Percentiles rank a stretch among this genome's conserved stretches.
These are phyloP conservation scores for Ostrea edulis DNA, from an alignment of 1,140 invertebrate species.

Conservation along the genomic window DNA sequence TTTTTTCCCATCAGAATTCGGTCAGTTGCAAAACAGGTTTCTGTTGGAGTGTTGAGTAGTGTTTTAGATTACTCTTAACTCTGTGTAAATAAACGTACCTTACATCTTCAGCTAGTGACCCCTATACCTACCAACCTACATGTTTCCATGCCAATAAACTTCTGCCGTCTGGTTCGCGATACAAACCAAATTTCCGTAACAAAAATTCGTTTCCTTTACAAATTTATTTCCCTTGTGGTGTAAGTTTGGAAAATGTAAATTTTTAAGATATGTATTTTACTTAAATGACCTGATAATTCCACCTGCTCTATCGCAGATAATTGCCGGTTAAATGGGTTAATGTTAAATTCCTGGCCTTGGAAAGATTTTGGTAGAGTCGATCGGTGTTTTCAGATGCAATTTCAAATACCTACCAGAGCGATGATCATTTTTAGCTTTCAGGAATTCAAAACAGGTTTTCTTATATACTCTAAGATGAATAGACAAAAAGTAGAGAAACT, in stretches of 20 bases:
- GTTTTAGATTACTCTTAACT: conserved; percentile 27
- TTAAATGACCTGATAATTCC: conserved; percentile 14
- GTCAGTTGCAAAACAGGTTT: conserved; percentile 27
- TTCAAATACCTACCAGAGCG: background rate
- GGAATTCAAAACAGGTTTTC: background rate
- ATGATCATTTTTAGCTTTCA: background rate
- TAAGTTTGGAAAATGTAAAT: background rate
- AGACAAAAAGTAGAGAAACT: background rate
- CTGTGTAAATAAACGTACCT: conserved; percentile 13
- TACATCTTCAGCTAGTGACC: background rate
- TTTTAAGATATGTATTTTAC: conserved; percentile 6
- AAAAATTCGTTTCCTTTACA: background rate
- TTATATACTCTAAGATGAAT: background rate
- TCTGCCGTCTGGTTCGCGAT: conserved; percentile 21
- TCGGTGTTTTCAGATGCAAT: conserved; percentile 1
- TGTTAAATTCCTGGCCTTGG: conserved; percentile 22
- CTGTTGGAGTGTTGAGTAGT: background rate
- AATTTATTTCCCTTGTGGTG: background rate
- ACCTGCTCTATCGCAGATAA: conserved; percentile 12
- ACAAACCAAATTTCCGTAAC: conserved; percentile 3
- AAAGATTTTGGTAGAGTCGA: background rate
- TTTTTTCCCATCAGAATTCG: background rate
- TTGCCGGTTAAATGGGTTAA: background rate
- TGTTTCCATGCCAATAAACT: background rate
- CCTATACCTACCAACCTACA: conserved; percentile 24